Percentiles rank a stretch among this genome's conserved stretches.
phyloP scores from a whole-genome alignment of 2,113 vertebrate species.

The Ascaphus truei region DNA sequence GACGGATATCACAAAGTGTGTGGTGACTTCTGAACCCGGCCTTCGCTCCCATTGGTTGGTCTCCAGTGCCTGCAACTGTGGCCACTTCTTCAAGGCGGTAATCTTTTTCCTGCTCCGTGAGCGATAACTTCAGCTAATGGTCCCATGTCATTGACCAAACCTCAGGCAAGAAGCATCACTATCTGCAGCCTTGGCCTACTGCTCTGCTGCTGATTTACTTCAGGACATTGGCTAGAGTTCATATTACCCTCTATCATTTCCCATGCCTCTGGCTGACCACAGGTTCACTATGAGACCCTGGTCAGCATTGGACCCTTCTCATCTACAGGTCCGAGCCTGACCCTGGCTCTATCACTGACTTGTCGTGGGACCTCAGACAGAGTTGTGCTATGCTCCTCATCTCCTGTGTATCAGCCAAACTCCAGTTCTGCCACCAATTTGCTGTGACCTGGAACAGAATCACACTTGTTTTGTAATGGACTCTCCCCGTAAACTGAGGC shows the following conservation, averaged over 20 bases:
- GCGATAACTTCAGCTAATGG: constrained; percentile 63
- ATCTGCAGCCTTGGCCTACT: not conserved
- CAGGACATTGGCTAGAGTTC: not conserved
- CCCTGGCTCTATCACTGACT: not conserved
- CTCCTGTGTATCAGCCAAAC: no score
- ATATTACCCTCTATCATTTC: not conserved
- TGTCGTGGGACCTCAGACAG: not conserved
- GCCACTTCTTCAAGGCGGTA: constrained; percentile 83
- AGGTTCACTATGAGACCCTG: not conserved
- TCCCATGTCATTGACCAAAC: not conserved
- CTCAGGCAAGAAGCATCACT: no score
- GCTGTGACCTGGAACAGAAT: no score
- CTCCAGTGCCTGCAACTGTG: constrained; percentile 70
- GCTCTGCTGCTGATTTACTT: not conserved
- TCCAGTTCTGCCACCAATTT: no score
- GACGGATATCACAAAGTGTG: constrained; percentile 88
- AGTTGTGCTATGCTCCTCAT: not conserved
- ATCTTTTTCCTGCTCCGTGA: constrained; percentile 85
- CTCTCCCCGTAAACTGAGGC: no score
- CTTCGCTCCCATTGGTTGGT: constrained; percentile 88
- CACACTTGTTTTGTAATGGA: no score
- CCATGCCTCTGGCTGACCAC: not conserved
- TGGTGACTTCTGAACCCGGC: constrained; percentile 82
- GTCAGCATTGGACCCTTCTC: not conserved
- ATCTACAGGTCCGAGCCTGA: not conserved